A percentile compares a stretch with the other conserved stretches of the same genome.
These are phyloP conservation scores for Pilophorus perplexus DNA, from an alignment of 2,888 invertebrate genomes.

Conservation along the genomic window DNA sequence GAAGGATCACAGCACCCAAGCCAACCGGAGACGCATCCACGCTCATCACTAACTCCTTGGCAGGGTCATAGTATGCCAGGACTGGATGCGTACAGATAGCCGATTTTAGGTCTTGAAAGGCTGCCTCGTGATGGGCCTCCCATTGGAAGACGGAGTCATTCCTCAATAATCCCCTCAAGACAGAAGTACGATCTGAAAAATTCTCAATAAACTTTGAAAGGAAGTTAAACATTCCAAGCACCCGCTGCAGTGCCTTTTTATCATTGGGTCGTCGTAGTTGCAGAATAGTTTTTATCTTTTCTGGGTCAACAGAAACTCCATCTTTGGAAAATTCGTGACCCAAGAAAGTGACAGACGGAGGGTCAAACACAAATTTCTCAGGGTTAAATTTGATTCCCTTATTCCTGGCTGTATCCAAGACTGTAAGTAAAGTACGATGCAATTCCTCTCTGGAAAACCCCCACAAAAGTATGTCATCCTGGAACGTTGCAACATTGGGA, in stretches of 20 bases:
- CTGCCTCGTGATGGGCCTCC: conserved; percentile 39
- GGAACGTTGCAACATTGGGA: conserved; percentile 28
- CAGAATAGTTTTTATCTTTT: conserved; percentile 37
- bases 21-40: conserved; percentile 44
- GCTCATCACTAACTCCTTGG: conserved; percentile 49
- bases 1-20: conserved; percentile 51
- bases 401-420: conserved; percentile 24
- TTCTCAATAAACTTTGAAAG: conserved; percentile 46
- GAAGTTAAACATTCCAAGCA: conserved; percentile 48
- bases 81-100: conserved; percentile 46
- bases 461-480: conserved; percentile 43
- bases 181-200: conserved; percentile 43
- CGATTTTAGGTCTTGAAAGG: conserved; percentile 42
- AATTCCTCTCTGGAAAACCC: conserved; percentile 23
- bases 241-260: conserved; percentile 45
- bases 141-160: conserved; percentile 43
- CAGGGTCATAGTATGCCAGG: conserved; percentile 47
- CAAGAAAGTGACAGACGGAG: conserved; percentile 47
- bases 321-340: conserved; percentile 48
- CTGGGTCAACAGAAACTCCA: conserved; percentile 44
- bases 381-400: conserved; percentile 48
- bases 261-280: conserved; percentile 47
- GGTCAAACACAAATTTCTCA: conserved; percentile 48
- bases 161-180: conserved; percentile 46
- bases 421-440: conserved; percentile 29